Percentiles rank a stretch among this genome's conserved stretches.
phyloP scores from a whole-genome alignment of 92 coral and sea anemone genomes.

The Metridium senile region DNA sequence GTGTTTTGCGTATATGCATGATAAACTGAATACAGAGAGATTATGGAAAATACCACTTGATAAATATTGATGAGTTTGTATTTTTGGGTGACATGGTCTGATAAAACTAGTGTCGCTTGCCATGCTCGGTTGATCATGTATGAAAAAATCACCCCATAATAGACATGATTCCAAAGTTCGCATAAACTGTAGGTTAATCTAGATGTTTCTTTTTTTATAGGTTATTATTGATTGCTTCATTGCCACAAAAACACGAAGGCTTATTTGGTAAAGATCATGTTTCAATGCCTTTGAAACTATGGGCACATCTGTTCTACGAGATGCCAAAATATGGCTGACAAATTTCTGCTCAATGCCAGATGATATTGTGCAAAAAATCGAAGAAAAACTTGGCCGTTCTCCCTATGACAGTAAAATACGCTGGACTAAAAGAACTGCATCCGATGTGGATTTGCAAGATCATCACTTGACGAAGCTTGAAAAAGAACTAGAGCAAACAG shows the following conservation, averaged over 20 bases:
- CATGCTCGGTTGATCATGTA: background rate
- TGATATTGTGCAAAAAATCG: slow-evolving; percentile 24
- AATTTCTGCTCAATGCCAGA: slow-evolving; percentile 40
- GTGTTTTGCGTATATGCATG: background rate
- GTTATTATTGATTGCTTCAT: too few species aligned
- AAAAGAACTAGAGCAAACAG: slow-evolving; percentile 33
- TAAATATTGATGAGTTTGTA: slow-evolving; percentile 7
- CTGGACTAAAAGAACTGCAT: slow-evolving; percentile 30
- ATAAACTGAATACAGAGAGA: background rate
- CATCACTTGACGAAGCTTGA: slow-evolving; percentile 17
- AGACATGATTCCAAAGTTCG: background rate
- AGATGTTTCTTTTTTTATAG: background rate
- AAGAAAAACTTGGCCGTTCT: slow-evolving; percentile 19
- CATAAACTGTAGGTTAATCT: background rate
- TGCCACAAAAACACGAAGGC: too few species aligned
- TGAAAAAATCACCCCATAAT: background rate
- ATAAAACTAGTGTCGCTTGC: background rate
- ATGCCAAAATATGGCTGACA: slow-evolving; percentile 37
- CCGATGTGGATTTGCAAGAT: slow-evolving; percentile 30
- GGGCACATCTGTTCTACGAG: slow-evolving; percentile 25
- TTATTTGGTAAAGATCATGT: too few species aligned
- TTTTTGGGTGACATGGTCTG: background rate
- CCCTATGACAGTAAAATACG: slow-evolving; percentile 33
- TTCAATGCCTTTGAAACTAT: slow-evolving; percentile 3
- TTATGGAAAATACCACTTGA: background rate